Base-by-base conservation (phyloP, 2,797 vertebrate species). In the Euthynnus affinis region DNA sequence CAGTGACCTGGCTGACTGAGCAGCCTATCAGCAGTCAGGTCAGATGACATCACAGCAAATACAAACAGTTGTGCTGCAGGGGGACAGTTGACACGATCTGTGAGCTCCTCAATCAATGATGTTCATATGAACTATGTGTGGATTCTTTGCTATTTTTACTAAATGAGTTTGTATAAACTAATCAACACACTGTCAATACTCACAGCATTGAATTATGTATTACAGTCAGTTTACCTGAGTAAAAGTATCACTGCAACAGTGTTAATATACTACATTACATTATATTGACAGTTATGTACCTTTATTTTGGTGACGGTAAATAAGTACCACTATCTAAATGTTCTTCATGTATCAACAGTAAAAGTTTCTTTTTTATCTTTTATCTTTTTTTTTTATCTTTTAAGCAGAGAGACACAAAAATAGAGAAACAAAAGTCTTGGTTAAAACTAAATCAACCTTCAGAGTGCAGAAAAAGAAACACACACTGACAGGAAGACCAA, bases 11-110 rank as follows among this genome's bases (percentile, higher is more conserved):
- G 58, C 79, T 68, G 62, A 29, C 75, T 71, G 49, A 79, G 51
- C 80, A 85, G 87, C 87, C 91, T 83, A 92, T 91, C 88, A 81
- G 83, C 73, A 80, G 76, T 85, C 80, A 84, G 88, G 84, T 92
- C 83, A 76, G 59, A 89, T 90, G 85, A 91, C 86, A 91, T 92
- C 89, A 88, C 67, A 71, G 71, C 62, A 46, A 75, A 70, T 74
- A 70, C 23, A 76, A 81, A 88, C 48, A 70, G 67, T 58, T 60
- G 29, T 76, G 72, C 67, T 68, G 40, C 40, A 44, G 6, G 52
- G 46, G 17, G 74, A 46, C 55, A 9, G 51, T 18, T 8, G 12
- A 44, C 22, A 22, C 3, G 3, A 29, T 76, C 22, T 42, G 20
- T 8, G 29, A 65, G 32, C 58, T 68, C 60, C 44, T 84, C 63